Evolutionary conservation across 2,113 vertebrate genomes (phyloP).

Genomic region (Zosterops borbonicus): DNA sequence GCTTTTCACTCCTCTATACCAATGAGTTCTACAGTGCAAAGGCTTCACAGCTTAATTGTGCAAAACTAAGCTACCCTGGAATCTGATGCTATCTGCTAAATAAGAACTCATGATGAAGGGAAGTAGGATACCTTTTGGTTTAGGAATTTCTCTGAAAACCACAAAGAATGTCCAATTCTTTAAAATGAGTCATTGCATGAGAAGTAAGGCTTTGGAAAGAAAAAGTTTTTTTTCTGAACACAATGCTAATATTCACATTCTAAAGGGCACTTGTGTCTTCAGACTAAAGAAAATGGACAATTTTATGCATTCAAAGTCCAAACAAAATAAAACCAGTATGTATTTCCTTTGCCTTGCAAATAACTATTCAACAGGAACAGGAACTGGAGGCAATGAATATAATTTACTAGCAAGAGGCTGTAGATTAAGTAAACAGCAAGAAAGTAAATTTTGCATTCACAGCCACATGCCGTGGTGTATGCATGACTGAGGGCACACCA

Average conservation of each 20-base stretch:
- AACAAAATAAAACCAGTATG: background rate
- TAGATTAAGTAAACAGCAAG: background rate
- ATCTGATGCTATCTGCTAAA: background rate
- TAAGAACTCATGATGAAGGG: background rate
- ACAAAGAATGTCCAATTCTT: background rate
- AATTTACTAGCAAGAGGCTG: constrained; percentile 14
- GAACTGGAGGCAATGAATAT: background rate
- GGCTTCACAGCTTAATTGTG: background rate
- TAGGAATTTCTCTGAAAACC: background rate
- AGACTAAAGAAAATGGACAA: background rate
- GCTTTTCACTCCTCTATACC: background rate
- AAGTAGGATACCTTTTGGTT: background rate
- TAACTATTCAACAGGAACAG: background rate
- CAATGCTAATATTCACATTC: background rate
- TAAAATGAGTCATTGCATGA: background rate
- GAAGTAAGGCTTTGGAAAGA: background rate
- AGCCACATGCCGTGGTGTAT: fast-evolving
- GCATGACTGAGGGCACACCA: background rate
- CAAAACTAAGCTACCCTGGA: background rate
- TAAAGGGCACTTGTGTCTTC: background rate
- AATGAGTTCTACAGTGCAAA: background rate
- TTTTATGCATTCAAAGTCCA: background rate
- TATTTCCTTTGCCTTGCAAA: constrained; percentile 30
- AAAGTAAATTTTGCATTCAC: background rate
- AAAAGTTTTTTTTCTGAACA: background rate